Conservation (phyloP, 2,888 invertebrate genomes). For the Thysanoteuthis rhombus region DNA sequence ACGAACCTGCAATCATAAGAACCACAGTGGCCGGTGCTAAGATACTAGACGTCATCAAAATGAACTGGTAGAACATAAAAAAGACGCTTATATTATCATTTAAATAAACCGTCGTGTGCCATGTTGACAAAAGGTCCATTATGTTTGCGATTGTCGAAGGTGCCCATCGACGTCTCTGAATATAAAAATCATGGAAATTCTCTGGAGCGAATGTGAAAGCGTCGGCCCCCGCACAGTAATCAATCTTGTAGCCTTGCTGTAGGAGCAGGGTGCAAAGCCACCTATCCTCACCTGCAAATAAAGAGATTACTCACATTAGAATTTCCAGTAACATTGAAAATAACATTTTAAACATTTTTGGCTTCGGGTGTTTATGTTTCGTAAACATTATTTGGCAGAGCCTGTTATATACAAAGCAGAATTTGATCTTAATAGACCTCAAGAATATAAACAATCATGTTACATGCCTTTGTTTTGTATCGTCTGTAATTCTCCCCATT, state of each 20-base stretch:
- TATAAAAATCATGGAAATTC: constrained; percentile 61
- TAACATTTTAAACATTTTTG: not conserved
- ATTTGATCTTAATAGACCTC: too few relatives aligned
- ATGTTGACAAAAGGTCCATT: constrained; percentile 54
- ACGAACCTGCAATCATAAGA: constrained; percentile 91
- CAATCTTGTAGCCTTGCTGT: constrained; percentile 60
- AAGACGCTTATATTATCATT: constrained; percentile 58
- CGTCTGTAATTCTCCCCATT: too few relatives aligned
- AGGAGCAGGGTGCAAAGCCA: constrained; percentile 63
- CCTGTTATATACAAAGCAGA: too few relatives aligned
- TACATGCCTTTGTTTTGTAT: too few relatives aligned
- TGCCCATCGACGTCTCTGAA: constrained; percentile 61
- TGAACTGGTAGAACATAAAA: constrained; percentile 55
- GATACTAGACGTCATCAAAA: constrained; percentile 49
- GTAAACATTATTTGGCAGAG: too few relatives aligned
- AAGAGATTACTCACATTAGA: not conserved
- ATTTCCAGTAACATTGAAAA: not conserved
- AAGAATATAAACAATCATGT: too few relatives aligned
- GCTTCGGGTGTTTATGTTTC: too few relatives aligned
- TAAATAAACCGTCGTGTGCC: constrained; percentile 46
- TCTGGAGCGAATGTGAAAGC: constrained; percentile 60
- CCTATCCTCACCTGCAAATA: constrained; percentile 60
- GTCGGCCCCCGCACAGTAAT: constrained; percentile 62
- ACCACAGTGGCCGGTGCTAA: constrained; percentile 53
- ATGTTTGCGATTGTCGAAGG: constrained; percentile 64